Evolutionary conservation across 37 sponge, comb jelly and placozoan species (phyloP), one percentile per base, ranked within the genome.

Genomic region (Theonella swinhoei): DNA sequence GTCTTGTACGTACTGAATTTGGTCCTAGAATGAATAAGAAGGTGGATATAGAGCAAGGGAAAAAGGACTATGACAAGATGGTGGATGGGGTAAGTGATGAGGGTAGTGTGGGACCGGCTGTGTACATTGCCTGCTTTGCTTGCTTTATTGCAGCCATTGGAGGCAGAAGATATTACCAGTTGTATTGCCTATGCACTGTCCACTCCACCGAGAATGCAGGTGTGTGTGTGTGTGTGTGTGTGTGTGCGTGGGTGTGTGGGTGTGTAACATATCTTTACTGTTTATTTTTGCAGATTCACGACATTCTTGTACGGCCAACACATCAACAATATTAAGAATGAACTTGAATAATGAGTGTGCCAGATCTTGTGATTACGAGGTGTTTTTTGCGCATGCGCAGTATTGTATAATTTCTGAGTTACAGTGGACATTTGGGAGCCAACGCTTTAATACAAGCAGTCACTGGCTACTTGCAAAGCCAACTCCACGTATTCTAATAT

Each of bases 1-100:
- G 95, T 30, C 41, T 89, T 25, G 90, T 89, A 23, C 67, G 76
- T 2, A 91, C 95, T 47, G 95, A 91, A 60, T 88, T 94, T 71
- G 30, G 66, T 39, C 89, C 81, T 8, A 38, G 95, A 38, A 24
- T 70, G 25, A 31, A 26, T 33, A 73, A 84, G 42, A 25, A 3
- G 8, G 68, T 72, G 11, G 79, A 91, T 70, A 41, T 85, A 66
- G 83, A 85, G 19, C 75, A 43, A 28, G 67, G 72, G 0, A 78
- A 81, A 68, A 64, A 82, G 39, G 76, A 87, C 39, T 83, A 83
- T 62, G 87, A 83, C 70, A 59, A 3, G 26, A 2, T 41, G 30
- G 75, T 66, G 23, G 20, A 14, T 1, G 32, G 36, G 22, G 70
- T 70, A 31, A 70, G 70, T 25, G 8, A 38, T n/a, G n/a, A n/a